A percentile compares a stretch with the other conserved stretches of the same genome.
phyloP scores from a whole-genome alignment of 2,113 vertebrate genomes.

The Hippocampus mohnikei region DNA sequence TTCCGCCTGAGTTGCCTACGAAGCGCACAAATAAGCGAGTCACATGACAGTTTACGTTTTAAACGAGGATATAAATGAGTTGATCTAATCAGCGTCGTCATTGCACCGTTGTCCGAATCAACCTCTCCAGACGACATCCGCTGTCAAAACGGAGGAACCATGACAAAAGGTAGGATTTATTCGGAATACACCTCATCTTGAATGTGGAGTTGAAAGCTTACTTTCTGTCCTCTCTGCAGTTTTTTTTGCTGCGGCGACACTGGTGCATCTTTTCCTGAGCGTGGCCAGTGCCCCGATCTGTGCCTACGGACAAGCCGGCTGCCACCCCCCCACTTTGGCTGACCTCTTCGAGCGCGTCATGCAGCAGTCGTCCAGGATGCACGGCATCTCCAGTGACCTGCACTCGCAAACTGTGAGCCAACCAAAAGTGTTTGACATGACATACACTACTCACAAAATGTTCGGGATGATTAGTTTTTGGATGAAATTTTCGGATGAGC shows the following conservation, averaged over 20 bases:
- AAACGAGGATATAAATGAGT: background rate
- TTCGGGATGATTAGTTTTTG: too few species aligned
- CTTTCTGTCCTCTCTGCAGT: conserved; percentile 8
- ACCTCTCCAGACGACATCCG: conserved; percentile 1
- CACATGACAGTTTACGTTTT: background rate
- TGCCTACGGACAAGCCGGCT: conserved; percentile 24
- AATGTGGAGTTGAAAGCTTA: background rate
- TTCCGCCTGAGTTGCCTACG: background rate
- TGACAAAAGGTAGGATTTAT: conserved; percentile 20
- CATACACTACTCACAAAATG: too few species aligned
- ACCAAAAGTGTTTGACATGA: background rate
- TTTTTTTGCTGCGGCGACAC: conserved; percentile 18
- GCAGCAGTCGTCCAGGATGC: conserved; percentile 68
- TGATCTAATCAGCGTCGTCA: conserved; percentile 17
- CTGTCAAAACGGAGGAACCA: conserved; percentile 10
- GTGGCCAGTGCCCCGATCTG: conserved; percentile 31
- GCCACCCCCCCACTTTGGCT: conserved; percentile 38
- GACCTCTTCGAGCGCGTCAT: conserved; percentile 70
- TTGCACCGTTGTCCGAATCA: background rate
- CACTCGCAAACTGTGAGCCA: conserved; percentile 59
- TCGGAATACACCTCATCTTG: too few species aligned
- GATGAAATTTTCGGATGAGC: too few species aligned
- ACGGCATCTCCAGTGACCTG: conserved; percentile 66
- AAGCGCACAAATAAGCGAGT: background rate
- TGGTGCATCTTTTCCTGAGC: conserved; percentile 40